A percentile compares a stretch with the other conserved stretches of the same genome.
These are phyloP conservation scores for Tipula lateralis DNA, from an alignment of 2,888 invertebrate genomes.

Conservation along the genomic window DNA sequence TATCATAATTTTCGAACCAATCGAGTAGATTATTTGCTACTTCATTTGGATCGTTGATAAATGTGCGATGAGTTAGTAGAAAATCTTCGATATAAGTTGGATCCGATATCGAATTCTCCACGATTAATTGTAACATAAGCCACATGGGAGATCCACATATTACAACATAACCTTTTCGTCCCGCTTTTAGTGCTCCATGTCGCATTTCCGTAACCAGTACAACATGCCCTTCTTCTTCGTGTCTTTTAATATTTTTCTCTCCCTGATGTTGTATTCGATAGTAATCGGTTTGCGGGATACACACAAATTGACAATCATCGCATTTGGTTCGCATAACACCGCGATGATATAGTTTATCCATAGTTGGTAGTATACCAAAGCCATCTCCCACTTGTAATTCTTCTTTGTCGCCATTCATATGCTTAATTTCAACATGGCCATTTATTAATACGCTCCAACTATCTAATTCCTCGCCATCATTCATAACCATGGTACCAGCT, in stretches of 20 bases:
- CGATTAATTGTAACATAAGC: conserved; percentile 87
- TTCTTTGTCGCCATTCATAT: conserved; percentile 71
- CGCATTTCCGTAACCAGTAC: conserved; percentile 90
- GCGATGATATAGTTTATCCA: conserved; percentile 90
- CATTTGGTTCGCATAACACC: conserved; percentile 96
- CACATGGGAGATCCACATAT: conserved; percentile 88
- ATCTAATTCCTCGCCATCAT: conserved; percentile 98
- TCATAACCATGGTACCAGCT: conserved; percentile 94
- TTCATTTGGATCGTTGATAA: conserved; percentile 78
- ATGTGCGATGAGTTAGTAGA: conserved; percentile 92
- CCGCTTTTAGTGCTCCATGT: conserved; percentile 60
- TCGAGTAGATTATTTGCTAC: conserved; percentile 82
- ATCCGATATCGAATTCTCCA: conserved; percentile 90
- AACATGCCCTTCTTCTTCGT: conserved; percentile 83
- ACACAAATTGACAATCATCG: conserved; percentile 99
- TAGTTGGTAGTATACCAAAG: conserved; percentile 96
- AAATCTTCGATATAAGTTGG: conserved; percentile 99
- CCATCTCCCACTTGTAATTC: conserved; percentile 89
- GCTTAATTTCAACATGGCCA: conserved; percentile 92
- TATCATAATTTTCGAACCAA: conserved; percentile 78
- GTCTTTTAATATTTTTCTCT: conserved; percentile 89
- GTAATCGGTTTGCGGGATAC: conserved; percentile 96
- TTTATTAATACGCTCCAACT: conserved; percentile 99
- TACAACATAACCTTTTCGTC: conserved; percentile 84
- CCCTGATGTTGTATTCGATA: conserved; percentile 80